Base-by-base conservation (phyloP, 2,797 vertebrate genomes). In the Channa striata region DNA sequence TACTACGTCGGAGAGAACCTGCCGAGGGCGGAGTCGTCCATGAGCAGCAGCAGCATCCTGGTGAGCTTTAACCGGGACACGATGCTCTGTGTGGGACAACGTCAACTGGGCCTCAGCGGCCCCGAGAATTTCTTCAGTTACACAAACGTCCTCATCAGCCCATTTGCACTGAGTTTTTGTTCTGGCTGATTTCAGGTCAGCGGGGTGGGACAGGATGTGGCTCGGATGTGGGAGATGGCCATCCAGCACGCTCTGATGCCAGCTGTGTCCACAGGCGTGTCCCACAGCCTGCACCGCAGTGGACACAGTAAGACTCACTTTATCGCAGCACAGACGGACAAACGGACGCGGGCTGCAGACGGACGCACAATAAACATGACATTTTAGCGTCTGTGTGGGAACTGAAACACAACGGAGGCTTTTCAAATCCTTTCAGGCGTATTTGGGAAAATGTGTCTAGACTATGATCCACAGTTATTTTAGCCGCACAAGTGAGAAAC, bases 221-320 rank as follows among this genome's bases (percentile, higher is more conserved):
- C 98, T 17, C 92, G 95, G 21, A 95, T 96, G 95, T 99, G 98
- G 98, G 97, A 99, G 91, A 95, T 96, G 92, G 98, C 97, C 11
- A 98, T 99, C 78, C 97, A 97, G 74, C 97, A 98, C 0, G 96
- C 97, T 5, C 93, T 99, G 77, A 99, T 98, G 98, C 98, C 98
- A 0, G 97, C 97, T 33, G 96, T 97, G 46, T 94, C 98, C 11
- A 98, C 97, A 54, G 97, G 97, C 33, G 74, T 96, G 0, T 93
- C 96, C 0, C 82, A 91, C 21, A 94, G 86, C 1, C 90, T 94
- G 7, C 95, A 94, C 68, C 89, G 90, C 80, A 95, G 75, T 34
- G 91, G 93, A 16, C 97, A 99, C 92, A 96, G 97, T 99, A 91
- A 90, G 97, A 37, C 39, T 4, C 4, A n/a, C n/a, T n/a, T n/a